Base-by-base conservation (phyloP, 1,140 invertebrate genomes). In the Chymomyza costata region DNA sequence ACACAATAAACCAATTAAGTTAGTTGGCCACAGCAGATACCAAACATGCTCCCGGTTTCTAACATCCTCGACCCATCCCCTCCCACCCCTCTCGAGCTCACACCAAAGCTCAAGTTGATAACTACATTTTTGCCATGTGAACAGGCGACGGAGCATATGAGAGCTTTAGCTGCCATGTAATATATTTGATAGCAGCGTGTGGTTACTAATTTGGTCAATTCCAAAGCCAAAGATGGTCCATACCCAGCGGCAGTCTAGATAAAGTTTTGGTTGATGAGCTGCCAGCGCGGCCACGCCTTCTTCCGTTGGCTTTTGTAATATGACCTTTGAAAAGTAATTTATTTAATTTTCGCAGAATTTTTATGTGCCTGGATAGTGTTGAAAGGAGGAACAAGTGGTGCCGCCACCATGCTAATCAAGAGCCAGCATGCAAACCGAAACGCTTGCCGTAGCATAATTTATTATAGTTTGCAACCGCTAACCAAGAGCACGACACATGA, bases 391-490 rank as follows among this genome's bases (percentile, higher is more conserved):
- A 16, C n/a, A n/a, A n/a, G n/a, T 43, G 14, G 15, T 21, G 34
- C 47, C 32, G 50, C 41, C 53, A 47, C 66, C 67, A 74, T 66
- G 71, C 73, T 78, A 78, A 78, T 78, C 73, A 78, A 78, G 66
- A 65, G 51, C 21, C 31, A n/a, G 14, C 13, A 35, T 31, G 25
- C 39, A 71, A 47, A 66, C 31, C 21, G 55, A 61, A 50, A 46
- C 52, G 39, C 25, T 63, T 78, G 73, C 71, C 63, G 58, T 71
- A 71, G 48, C 65, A 80, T 80, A 78, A 78, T 80, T 78, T 78
- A 78, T 78, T 78, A 78, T 78, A 78, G 71, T 78, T 78, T 76
- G 76, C 51, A 78, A 64, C 62, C 71, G 56, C 61, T 65, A 65
- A 65, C 61, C 61, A 56, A 51, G 51, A 71, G 55, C 58, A 47